Evolutionary conservation across 2,113 vertebrate genomes (phyloP).

Genomic region (Orthonyx spaldingii): DNA sequence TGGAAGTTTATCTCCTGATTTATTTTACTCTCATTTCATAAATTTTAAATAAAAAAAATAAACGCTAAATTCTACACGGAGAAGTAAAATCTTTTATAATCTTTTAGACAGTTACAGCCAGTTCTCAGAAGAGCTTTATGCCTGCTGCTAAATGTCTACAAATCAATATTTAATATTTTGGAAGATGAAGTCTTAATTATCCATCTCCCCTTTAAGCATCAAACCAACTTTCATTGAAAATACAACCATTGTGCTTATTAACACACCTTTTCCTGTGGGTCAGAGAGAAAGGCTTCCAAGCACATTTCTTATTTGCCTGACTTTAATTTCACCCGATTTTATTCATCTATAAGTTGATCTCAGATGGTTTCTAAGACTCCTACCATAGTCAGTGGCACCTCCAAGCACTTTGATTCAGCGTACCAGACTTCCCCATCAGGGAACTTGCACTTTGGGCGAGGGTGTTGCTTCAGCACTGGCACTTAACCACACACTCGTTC

Average conservation of each 20-base stretch:
- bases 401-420: fast-evolving
- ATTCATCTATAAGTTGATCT: neutral
- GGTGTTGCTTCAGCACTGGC: neutral
- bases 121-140: constrained; percentile 70
- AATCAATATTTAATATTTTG: constrained; percentile 79
- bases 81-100: constrained; percentile 71
- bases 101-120: constrained; percentile 66
- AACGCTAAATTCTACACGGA: constrained; percentile 66
- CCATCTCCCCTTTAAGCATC: constrained; percentile 62
- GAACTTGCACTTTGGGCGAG: neutral
- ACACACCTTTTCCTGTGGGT: constrained; percentile 42
- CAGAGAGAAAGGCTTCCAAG: constrained; percentile 20
- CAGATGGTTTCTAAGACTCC: neutral
- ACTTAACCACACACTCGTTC: neutral
- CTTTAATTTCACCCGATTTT: neutral
- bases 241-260: constrained; percentile 58
- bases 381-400: neutral
- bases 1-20: constrained; percentile 46
- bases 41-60: constrained; percentile 67
- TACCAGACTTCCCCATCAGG: neutral
- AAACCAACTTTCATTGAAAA: constrained; percentile 60
- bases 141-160: constrained; percentile 71
- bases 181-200: constrained; percentile 75
- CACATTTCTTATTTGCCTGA: neutral
- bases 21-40: constrained; percentile 59